phyloP scores from a whole-genome alignment of 2,797 vertebrate genomes.

The Epinephelus coioides region DNA sequence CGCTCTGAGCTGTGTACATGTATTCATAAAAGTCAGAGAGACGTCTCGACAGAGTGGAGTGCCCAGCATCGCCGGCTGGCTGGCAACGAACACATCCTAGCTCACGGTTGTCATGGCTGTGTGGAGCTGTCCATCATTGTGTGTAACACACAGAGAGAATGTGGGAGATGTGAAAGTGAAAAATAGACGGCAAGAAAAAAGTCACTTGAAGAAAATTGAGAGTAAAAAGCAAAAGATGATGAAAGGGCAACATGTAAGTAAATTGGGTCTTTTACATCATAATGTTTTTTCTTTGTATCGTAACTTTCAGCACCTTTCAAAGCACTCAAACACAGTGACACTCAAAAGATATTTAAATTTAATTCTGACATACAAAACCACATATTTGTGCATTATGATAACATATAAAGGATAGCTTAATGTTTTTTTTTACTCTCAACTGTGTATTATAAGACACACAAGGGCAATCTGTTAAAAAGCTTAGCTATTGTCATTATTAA shows the following conservation, averaged over 20 bases:
- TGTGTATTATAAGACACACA: no score
- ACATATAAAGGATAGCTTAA: neutral
- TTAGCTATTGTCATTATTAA: no score
- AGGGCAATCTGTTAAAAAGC: no score
- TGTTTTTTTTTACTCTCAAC: neutral
- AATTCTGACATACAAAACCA: neutral
- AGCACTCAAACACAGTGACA: neutral
- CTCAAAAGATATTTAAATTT: neutral
- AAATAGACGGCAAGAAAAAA: constrained; percentile 47
- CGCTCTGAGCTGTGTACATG: constrained; percentile 83
- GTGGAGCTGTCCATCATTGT: constrained; percentile 76
- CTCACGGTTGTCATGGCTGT: constrained; percentile 69
- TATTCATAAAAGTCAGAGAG: constrained; percentile 88
- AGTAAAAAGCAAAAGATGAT: constrained; percentile 18
- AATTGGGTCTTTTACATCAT: constrained; percentile 18
- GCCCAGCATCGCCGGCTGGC: constrained; percentile 58
- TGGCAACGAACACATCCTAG: constrained; percentile 60
- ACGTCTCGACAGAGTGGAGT: constrained; percentile 72
- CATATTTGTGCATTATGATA: neutral
- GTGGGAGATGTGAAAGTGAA: constrained; percentile 49
- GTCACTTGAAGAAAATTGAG: constrained; percentile 9
- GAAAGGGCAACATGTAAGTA: constrained; percentile 5
- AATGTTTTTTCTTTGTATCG: neutral
- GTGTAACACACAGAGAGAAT: constrained; percentile 44
- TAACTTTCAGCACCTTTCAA: neutral